Evolutionary conservation across 2,113 vertebrate genomes (phyloP).

Genomic region (Pardalotus punctatus): DNA sequence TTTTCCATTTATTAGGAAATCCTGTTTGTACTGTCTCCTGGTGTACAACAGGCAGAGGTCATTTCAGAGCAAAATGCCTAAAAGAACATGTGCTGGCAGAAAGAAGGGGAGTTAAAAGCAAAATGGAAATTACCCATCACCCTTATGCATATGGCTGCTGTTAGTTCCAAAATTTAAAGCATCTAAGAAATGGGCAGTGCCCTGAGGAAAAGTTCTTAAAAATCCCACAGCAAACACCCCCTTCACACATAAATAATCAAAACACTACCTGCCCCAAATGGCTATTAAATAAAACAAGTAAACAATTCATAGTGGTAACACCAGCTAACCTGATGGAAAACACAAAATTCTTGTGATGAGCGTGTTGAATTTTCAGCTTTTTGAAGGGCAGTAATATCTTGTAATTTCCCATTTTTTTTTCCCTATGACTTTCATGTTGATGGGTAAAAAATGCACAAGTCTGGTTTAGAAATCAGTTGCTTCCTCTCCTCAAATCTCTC

Average conservation of each 20-base stretch:
- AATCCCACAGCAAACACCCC: accelerated
- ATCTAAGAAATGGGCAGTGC: not conserved
- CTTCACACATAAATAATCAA: not conserved
- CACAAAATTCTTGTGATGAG: not conserved
- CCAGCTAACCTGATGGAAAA: not conserved
- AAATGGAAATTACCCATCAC: not conserved
- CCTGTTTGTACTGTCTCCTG: not conserved
- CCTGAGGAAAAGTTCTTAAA: not conserved
- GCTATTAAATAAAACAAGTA: not conserved
- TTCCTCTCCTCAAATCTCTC: constrained; percentile 5
- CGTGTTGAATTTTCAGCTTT: not conserved
- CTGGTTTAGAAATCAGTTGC: not conserved
- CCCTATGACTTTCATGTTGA: not conserved
- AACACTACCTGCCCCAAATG: not conserved
- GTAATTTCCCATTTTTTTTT: not conserved
- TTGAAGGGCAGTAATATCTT: not conserved
- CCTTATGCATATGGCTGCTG: not conserved
- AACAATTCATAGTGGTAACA: not conserved
- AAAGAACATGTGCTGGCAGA: not conserved
- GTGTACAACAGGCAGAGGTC: not conserved
- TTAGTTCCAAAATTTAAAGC: not conserved
- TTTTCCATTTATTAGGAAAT: not conserved
- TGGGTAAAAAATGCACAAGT: not conserved
- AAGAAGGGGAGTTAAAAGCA: not conserved
- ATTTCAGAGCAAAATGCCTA: not conserved